Percentiles rank a stretch among this genome's conserved stretches.
Evolutionary conservation across 2,797 vertebrate genomes (phyloP).

Genomic region (Anableps anableps): DNA sequence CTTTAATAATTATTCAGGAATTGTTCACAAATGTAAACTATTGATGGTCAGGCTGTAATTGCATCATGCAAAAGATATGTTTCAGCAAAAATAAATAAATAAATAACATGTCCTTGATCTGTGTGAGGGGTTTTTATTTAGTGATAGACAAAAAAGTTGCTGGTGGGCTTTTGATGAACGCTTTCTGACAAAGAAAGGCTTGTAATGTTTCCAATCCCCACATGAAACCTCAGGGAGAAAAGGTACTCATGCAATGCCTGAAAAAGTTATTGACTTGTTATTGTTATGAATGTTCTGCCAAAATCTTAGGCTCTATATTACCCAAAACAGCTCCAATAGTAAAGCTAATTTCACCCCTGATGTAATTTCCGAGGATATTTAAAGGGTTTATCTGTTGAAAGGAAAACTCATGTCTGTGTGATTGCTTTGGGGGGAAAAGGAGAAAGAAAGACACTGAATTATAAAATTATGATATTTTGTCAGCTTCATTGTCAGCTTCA

Average conservation of each 20-base stretch:
- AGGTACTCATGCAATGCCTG: neutral
- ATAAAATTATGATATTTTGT: neutral
- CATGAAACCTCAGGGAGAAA: constrained; percentile 5
- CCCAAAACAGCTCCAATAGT: neutral
- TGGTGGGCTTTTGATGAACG: constrained; percentile 4
- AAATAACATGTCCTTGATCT: constrained; percentile 1
- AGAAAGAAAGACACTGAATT: neutral
- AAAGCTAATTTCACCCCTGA: constrained; percentile 6
- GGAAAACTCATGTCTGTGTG: neutral
- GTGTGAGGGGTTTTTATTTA: neutral
- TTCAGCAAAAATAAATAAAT: neutral
- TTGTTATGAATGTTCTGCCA: neutral
- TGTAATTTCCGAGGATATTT: neutral
- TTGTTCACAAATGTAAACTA: neutral
- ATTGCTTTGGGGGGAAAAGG: neutral
- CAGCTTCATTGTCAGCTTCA: constrained; percentile 1
- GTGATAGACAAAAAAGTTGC: neutral
- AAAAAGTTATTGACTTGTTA: constrained; percentile 9
- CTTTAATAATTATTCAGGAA: neutral
- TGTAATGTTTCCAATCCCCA: neutral
- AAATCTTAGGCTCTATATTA: constrained; percentile 3
- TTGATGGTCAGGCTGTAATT: neutral
- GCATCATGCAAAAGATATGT: neutral
- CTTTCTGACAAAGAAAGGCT: constrained; percentile 8
- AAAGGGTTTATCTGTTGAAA: neutral